These are phyloP conservation scores for Gallinago solitaria DNA, from an alignment of 2,797 vertebrate species.

Conservation along the genomic window DNA sequence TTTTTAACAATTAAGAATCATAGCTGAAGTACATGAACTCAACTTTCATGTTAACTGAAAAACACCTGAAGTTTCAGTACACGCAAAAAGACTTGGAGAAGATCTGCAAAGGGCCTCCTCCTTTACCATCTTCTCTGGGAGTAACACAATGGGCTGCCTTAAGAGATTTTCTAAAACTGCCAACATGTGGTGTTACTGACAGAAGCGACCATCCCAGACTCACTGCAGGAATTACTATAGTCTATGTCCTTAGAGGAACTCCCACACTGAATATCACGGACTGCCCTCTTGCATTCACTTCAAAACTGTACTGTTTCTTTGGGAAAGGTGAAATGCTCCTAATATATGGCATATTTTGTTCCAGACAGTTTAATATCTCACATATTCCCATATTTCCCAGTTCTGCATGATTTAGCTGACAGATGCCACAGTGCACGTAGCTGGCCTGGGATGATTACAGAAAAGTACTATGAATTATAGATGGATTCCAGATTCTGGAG, in stretches of 20 bases:
- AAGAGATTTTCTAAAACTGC: background rate
- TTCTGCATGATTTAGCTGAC: background rate
- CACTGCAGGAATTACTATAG: background rate
- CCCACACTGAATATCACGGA: background rate
- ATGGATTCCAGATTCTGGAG: background rate
- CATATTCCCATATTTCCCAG: background rate
- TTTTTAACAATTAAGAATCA: background rate
- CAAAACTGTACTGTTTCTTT: background rate
- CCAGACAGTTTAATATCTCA: background rate
- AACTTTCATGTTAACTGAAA: background rate
- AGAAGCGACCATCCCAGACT: background rate
- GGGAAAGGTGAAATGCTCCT: background rate
- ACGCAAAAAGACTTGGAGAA: background rate
- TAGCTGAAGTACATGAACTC: background rate
- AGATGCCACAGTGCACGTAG: background rate
- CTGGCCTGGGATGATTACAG: background rate
- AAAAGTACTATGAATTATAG: background rate
- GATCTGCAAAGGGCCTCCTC: background rate
- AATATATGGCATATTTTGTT: background rate
- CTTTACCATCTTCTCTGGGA: background rate
- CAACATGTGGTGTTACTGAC: background rate
- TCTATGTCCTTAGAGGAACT: background rate
- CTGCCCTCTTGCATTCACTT: background rate
- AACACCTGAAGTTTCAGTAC: background rate
- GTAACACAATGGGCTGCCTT: background rate